Evolutionary conservation across 2,113 vertebrate genomes (phyloP).

Genomic region (Lepidothrix coronata): DNA sequence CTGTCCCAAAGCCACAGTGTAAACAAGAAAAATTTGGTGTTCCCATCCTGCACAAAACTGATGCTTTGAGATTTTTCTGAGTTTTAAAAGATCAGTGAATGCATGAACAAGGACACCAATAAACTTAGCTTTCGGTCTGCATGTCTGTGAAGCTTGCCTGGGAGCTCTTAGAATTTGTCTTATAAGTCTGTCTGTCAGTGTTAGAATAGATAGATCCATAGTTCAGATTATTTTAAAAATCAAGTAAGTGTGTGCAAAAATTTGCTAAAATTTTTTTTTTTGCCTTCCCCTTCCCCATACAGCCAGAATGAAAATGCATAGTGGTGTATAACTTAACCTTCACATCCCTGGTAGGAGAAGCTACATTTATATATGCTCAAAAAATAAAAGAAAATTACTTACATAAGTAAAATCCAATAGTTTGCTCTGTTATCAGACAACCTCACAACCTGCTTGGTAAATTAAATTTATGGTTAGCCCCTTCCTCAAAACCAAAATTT

Average conservation of each 20-base stretch:
- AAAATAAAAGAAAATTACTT: neutral
- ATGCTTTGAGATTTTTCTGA: neutral
- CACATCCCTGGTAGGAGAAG: neutral
- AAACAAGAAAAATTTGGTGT: neutral
- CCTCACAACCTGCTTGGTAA: neutral
- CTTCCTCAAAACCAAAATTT: neutral
- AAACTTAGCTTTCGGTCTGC: neutral
- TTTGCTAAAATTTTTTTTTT: neutral
- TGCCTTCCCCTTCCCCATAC: too few species aligned
- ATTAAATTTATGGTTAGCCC: neutral
- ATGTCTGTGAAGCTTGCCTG: neutral
- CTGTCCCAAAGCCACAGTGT: neutral
- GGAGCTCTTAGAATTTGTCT: neutral
- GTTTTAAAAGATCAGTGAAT: neutral
- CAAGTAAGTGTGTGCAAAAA: neutral
- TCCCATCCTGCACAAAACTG: neutral
- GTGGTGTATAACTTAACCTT: neutral
- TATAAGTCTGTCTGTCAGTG: neutral
- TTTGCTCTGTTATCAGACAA: neutral
- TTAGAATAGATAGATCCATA: neutral
- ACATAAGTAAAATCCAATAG: neutral
- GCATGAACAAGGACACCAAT: neutral
- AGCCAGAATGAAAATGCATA: neutral
- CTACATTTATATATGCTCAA: neutral
- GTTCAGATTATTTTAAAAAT: neutral